Evolutionary conservation across 2,113 vertebrate species (phyloP).

Genomic region (Xiphorhynchus elegans): DNA sequence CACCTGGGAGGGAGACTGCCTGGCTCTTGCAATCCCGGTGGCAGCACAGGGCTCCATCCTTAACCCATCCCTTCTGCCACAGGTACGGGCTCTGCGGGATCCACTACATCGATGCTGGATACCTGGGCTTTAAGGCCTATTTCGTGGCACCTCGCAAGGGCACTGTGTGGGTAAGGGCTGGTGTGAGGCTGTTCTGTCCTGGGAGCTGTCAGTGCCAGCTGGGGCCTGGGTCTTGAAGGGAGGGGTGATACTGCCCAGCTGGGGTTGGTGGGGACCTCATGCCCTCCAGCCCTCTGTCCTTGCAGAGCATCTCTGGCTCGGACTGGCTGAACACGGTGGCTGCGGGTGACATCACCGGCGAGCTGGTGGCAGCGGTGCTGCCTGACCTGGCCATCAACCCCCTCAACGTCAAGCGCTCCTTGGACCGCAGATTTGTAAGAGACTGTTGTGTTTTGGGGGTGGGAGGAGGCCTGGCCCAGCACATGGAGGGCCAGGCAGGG

Average conservation of each 20-base stretch:
- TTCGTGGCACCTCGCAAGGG: conserved; percentile 85
- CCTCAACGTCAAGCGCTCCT: conserved; percentile 79
- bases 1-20: neutral
- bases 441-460: neutral
- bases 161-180: conserved; percentile 88
- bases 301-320: conserved; percentile 88
- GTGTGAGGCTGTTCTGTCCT: neutral
- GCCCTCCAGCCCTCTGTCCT: neutral
- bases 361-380: conserved; percentile 83
- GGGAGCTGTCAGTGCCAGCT: accelerated
- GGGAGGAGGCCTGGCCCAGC: accelerated
- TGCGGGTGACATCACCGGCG: conserved; percentile 83
- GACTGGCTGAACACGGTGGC: conserved; percentile 88
- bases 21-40: accelerated
- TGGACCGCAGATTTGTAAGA: conserved; percentile 88
- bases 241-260: accelerated
- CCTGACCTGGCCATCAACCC: conserved; percentile 74
- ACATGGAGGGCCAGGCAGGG: accelerated
- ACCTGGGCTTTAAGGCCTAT: conserved; percentile 80
- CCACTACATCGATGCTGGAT: conserved; percentile 89
- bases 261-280: neutral
- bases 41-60: accelerated
- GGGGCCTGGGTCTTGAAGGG: accelerated
- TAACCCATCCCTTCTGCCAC: neutral
- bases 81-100: conserved; percentile 88